Evolutionary conservation across 2,113 vertebrate genomes (phyloP), one percentile per base, ranked within the genome.

Genomic region (Caranx ignobilis): DNA sequence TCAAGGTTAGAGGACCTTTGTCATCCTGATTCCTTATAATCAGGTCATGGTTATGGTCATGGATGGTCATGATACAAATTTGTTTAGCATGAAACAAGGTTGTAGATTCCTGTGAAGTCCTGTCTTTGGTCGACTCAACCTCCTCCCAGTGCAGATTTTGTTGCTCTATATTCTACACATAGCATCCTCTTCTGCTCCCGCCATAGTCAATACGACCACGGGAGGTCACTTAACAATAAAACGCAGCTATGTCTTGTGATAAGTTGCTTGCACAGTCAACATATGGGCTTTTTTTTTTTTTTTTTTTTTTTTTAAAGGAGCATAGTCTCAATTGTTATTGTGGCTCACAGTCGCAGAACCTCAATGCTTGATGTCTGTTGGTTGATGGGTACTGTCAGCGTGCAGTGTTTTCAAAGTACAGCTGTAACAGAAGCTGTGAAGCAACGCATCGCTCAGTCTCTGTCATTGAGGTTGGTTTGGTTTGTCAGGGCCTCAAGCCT

Each of bases 401-500:
- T 50, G 52, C 57, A 47, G 21, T 64, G 47, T 39, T 68, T 50
- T 50, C 56, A 52, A 34, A 62, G 7, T 32, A 13, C 13, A 62
- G 47, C 47, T 21, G n/a, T 11, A 31, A 60, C 55, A 47, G 37
- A 79, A 50, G 50, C 19, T 12, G 12, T 35, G 54, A 61, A 47
- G 31, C 47, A 61, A 5, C 1, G 3, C 18, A n/a, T 45, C 15
- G 47, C 6, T 76, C 61, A 47, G 39, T 41, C 18, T 68, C 41
- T 65, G 21, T 70, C 52, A 43, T 34, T 65, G 59, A 35, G 37
- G 11, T 70, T 10, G 21, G 13, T 16, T 52, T 54, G 32, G 70
- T 64, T 15, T 70, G 52, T 77, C 63, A 19, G 50, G 5, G 34
- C 57, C 43, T 32, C 39, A 45, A 68, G 50, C 63, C 31, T 63